Percentiles rank a stretch among this genome's conserved stretches.
Evolutionary conservation across 2,797 vertebrate genomes (phyloP).

Genomic region (Acrossocheilus wenchowensis): DNA sequence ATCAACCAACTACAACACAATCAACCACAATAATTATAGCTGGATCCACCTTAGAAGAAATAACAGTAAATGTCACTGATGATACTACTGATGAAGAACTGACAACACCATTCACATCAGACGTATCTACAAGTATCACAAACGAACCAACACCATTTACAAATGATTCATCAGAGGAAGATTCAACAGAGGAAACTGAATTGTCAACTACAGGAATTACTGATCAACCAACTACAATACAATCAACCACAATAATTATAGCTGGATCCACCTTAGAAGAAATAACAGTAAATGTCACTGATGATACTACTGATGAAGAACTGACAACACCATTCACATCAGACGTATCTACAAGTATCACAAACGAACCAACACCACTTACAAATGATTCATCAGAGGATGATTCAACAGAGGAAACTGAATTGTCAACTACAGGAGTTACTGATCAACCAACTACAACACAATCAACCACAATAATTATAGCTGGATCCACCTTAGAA

Average conservation of each 20-base stretch:
- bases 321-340: not conserved
- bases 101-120: not conserved
- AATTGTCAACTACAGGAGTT: not conserved
- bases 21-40: too few species aligned
- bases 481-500: not conserved
- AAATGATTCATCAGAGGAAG: not conserved
- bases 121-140: not conserved
- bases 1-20: not conserved
- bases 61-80: rapidly evolving
- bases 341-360: not conserved
- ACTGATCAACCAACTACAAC: not conserved
- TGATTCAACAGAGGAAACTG: not conserved
- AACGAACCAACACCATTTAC: not conserved
- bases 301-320: not conserved
- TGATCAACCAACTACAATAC: not conserved
- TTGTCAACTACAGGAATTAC: not conserved
- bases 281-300: too few species aligned
- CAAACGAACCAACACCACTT: not conserved
- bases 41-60: too few species aligned
- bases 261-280: too few species aligned
- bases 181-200: not conserved
- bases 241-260: not conserved
- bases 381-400: not conserved
- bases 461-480: not conserved
- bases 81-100: not conserved